A percentile compares a stretch with the other conserved stretches of the same genome.
These are phyloP conservation scores for Achlya flavicornis DNA, from an alignment of 2,888 invertebrate species.

Conservation along the genomic window DNA sequence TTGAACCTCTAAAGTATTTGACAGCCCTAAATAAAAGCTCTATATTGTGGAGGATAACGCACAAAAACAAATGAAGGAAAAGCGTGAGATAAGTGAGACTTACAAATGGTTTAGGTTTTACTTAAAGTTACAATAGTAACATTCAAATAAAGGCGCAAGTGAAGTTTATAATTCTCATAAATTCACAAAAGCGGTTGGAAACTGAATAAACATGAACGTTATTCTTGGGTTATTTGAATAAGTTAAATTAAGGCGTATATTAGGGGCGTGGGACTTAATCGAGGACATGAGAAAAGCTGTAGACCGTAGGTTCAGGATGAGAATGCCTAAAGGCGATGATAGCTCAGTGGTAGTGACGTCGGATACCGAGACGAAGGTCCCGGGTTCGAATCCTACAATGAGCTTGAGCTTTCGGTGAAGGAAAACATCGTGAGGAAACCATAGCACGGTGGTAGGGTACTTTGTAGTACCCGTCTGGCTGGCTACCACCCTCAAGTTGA, in stretches of 20 bases:
- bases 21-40: not conserved
- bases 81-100: not conserved
- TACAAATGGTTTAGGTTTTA: constrained; percentile 2
- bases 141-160: not conserved
- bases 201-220: constrained; percentile 7
- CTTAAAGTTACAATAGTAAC: constrained; percentile 3
- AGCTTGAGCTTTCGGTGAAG: too few species aligned
- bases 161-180: constrained; percentile 4
- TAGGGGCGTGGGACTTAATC: not conserved
- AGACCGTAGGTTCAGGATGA: not conserved
- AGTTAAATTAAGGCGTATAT: constrained; percentile 1
- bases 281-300: not conserved
- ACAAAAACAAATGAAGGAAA: not conserved
- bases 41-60: not conserved
- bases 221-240: constrained; percentile 5
- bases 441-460: too few species aligned
- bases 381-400: too few species aligned
- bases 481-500: too few species aligned
- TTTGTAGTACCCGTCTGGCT: too few species aligned
- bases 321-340: too few species aligned
- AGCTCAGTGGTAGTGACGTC: too few species aligned
- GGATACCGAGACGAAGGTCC: too few species aligned
- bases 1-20: not conserved
- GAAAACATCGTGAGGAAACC: too few species aligned
- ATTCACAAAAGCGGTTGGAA: constrained; percentile 4